phyloP scores from a whole-genome alignment of 2,888 invertebrate genomes.

The Trachelus iudaicus region DNA sequence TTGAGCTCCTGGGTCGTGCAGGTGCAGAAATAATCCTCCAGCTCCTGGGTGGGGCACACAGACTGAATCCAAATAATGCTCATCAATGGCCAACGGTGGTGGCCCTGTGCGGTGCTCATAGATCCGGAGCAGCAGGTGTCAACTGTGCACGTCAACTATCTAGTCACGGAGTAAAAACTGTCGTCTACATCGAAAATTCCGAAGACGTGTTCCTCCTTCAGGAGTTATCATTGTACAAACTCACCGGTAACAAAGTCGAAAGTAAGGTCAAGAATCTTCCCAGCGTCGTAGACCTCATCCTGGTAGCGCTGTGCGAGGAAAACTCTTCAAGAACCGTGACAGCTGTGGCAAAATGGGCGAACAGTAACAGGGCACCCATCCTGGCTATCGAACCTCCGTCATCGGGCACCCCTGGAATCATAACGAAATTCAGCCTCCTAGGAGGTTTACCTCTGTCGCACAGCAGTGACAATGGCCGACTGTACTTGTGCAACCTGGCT shows the following conservation, averaged over 20 bases:
- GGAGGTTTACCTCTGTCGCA: slow-evolving; percentile 78
- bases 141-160: slow-evolving; percentile 84
- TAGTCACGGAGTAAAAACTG: slow-evolving; percentile 82
- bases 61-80: slow-evolving; percentile 86
- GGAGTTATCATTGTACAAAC: slow-evolving; percentile 76
- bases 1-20: slow-evolving; percentile 85
- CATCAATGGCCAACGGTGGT: slow-evolving; percentile 89
- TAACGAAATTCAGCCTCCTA: slow-evolving; percentile 76
- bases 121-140: slow-evolving; percentile 76
- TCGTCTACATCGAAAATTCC: slow-evolving; percentile 70
- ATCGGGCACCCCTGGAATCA: slow-evolving; percentile 72
- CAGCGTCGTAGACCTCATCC: slow-evolving; percentile 68
- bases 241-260: slow-evolving; percentile 73
- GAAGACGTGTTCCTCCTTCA: slow-evolving; percentile 68
- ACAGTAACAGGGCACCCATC: slow-evolving; percentile 77
- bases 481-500: slow-evolving; percentile 88
- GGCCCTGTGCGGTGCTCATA: slow-evolving; percentile 78
- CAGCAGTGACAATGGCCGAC: slow-evolving; percentile 74
- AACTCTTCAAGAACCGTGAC: slow-evolving; percentile 66
- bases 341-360: slow-evolving; percentile 75
- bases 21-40: slow-evolving; percentile 86
- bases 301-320: slow-evolving; percentile 69
- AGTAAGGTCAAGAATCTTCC: slow-evolving; percentile 68
- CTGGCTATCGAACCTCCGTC: slow-evolving; percentile 82
- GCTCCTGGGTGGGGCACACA: slow-evolving; percentile 84